phyloP scores from a whole-genome alignment of 2,888 invertebrate genomes.

The Frankliniella intonsa region DNA sequence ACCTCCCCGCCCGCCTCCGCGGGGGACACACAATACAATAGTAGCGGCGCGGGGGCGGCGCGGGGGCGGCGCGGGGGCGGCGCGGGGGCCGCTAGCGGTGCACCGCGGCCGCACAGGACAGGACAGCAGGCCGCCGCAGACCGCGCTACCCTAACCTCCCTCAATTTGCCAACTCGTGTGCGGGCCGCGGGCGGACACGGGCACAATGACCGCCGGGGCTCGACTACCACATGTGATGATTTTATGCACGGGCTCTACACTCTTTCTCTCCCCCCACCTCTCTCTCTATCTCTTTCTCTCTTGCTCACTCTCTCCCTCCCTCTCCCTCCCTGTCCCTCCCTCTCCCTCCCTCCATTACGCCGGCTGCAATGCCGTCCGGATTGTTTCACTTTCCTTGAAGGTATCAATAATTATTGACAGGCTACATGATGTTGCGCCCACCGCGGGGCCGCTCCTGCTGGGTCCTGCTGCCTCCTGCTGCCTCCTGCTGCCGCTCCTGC shows the following conservation, averaged over 20 bases:
- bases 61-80: no score
- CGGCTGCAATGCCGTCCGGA: background rate
- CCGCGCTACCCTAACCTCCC: background rate
- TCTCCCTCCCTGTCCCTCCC: no score
- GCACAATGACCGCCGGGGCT: background rate
- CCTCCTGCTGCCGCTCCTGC: no score
- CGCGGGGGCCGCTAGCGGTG: background rate
- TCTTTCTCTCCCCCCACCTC: no score
- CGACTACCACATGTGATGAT: background rate
- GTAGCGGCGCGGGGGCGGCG: no score
- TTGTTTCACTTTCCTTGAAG: slow-evolving; percentile 19
- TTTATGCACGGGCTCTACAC: no score
- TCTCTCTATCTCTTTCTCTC: no score
- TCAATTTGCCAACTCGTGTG: slow-evolving; percentile 17
- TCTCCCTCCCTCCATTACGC: no score
- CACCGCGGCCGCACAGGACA: background rate
- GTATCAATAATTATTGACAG: slow-evolving; percentile 23
- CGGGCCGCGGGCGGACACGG: background rate
- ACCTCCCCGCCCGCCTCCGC: background rate
- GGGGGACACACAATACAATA: no score
- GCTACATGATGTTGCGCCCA: background rate
- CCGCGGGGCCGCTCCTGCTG: no score
- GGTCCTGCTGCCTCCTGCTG: background rate
- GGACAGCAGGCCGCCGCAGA: background rate
- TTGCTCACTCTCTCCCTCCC: no score